Evolutionary conservation across 2,113 vertebrate species (phyloP).

Genomic region (Oxyruncus cristatus): DNA sequence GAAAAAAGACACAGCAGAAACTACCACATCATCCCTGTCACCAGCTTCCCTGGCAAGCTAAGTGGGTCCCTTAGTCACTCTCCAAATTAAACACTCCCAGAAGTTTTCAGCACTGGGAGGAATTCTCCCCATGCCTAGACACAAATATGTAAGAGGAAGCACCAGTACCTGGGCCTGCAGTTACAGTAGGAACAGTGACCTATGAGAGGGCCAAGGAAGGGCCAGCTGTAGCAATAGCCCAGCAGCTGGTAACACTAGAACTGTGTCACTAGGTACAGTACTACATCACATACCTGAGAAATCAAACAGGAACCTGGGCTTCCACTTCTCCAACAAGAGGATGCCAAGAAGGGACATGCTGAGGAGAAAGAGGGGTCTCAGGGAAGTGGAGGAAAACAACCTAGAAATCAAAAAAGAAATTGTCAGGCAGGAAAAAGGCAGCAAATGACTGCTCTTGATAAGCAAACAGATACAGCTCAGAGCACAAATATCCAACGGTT

Average conservation of each 20-base stretch:
- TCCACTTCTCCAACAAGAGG: conserved; percentile 90
- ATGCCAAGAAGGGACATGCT: conserved; percentile 86
- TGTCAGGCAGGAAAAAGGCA: not conserved
- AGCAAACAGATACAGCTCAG: not conserved
- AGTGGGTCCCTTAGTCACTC: not conserved
- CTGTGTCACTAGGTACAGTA: not conserved
- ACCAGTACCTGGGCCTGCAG: not conserved
- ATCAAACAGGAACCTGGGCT: conserved; percentile 81
- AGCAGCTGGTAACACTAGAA: not conserved
- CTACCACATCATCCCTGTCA: not conserved
- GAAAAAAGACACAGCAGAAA: not conserved
- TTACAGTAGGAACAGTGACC: not conserved
- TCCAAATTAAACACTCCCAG: not conserved
- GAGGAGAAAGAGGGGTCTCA: conserved; percentile 89
- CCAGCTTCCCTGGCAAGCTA: not conserved
- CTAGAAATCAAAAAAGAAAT: conserved; percentile 65
- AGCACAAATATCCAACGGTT: not conserved
- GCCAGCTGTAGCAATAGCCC: not conserved
- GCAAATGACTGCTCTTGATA: not conserved
- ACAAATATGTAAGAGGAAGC: not conserved
- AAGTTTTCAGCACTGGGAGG: not conserved
- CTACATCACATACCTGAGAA: conserved; percentile 75
- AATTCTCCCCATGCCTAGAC: not conserved
- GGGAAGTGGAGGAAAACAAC: conserved; percentile 90
- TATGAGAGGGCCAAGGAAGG: not conserved